Conservation (phyloP, 1,140 invertebrate genomes). For the Globodera ellingtonae region DNA sequence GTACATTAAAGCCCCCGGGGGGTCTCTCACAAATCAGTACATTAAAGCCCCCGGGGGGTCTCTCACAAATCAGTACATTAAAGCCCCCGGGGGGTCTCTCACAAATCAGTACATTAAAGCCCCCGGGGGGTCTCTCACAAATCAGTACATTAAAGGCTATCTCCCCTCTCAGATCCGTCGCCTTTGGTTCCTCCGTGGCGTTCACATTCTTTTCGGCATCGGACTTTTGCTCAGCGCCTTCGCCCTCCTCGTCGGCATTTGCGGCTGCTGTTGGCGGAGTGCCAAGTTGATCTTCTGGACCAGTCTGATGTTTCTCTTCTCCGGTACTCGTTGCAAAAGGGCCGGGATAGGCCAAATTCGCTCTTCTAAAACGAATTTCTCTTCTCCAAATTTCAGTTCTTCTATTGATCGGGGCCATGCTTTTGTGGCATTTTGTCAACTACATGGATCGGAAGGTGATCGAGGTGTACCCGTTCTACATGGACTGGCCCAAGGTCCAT, state of each 20-base stretch:
- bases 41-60: too few relatives aligned
- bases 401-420: slow-evolving; percentile 43
- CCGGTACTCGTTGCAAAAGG: slow-evolving; percentile 22
- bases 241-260: slow-evolving; percentile 37
- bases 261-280: slow-evolving; percentile 45
- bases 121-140: too few relatives aligned
- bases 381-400: slow-evolving; percentile 29
- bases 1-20: too few relatives aligned
- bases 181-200: slow-evolving; percentile 47
- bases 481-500: slow-evolving; percentile 42
- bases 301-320: slow-evolving; percentile 44
- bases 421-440: slow-evolving; percentile 46
- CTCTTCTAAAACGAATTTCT: too few relatives aligned
- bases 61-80: too few relatives aligned
- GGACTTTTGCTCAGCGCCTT: slow-evolving; percentile 38
- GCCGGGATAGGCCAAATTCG: not conserved
- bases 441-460: slow-evolving; percentile 45
- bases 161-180: slow-evolving; percentile 37
- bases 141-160: not conserved
- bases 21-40: too few relatives aligned
- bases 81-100: not conserved
- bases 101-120: not conserved
- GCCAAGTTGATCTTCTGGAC: slow-evolving; percentile 44
- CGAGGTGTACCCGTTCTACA: slow-evolving; percentile 47
- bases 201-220: slow-evolving; percentile 29